Conservation (phyloP, 2,113 vertebrate genomes). For the Ahaetulla prasina region DNA sequence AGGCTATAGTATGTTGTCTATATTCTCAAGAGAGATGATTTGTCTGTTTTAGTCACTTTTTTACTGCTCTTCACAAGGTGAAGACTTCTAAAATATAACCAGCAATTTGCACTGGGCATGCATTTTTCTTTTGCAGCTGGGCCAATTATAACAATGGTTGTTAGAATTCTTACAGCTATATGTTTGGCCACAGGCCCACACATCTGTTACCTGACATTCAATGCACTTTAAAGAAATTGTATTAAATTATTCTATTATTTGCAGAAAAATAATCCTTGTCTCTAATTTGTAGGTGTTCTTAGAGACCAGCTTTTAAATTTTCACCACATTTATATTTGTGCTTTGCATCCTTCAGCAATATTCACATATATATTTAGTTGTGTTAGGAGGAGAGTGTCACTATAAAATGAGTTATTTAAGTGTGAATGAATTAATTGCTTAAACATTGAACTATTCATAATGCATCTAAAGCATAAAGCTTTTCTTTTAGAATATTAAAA, state of each 20-base stretch:
- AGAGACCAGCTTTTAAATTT: constrained; percentile 36
- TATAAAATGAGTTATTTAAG: constrained; percentile 42
- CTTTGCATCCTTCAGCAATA: constrained; percentile 36
- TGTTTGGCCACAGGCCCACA: background rate
- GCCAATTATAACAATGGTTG: constrained; percentile 31
- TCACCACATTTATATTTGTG: constrained; percentile 35
- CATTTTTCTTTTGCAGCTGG: background rate
- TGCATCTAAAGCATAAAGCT: background rate
- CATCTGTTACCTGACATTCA: constrained; percentile 31
- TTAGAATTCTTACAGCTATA: background rate
- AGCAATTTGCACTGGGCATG: background rate
- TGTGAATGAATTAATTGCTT: constrained; percentile 38
- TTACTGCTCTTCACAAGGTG: constrained; percentile 7
- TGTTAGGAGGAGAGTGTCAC: constrained; percentile 29
- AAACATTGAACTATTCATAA: constrained; percentile 28
- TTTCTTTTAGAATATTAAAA: background rate
- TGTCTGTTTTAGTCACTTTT: constrained; percentile 9
- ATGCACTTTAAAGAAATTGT: constrained; percentile 28
- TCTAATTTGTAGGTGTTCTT: constrained; percentile 42
- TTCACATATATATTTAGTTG: constrained; percentile 43
- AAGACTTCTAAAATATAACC: background rate
- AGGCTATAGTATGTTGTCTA: constrained; percentile 20
- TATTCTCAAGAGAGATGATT: constrained; percentile 18
- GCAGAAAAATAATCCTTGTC: constrained; percentile 39
- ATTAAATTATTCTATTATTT: background rate